phyloP scores from a whole-genome alignment of 2,888 invertebrate genomes.

The Zaprionus obscuricornis region DNA sequence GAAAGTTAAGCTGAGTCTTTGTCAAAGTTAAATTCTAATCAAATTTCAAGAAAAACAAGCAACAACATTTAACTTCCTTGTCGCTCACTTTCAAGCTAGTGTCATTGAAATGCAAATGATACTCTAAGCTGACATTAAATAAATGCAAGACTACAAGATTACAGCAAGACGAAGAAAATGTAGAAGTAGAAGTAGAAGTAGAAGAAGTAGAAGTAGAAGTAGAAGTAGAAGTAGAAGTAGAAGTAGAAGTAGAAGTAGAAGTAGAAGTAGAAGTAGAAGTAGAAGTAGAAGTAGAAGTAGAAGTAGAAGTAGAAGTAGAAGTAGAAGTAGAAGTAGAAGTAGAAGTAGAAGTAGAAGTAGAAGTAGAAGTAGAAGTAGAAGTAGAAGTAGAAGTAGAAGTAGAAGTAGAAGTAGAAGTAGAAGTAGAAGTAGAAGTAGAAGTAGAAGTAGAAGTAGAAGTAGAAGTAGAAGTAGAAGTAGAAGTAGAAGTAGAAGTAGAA shows the following conservation, averaged over 20 bases:
- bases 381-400: slow-evolving; percentile 1
- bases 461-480: slow-evolving; percentile 5
- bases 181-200: background rate
- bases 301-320: background rate
- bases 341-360: background rate
- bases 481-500: background rate
- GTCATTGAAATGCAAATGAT: slow-evolving; percentile 36
- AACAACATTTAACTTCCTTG: no score
- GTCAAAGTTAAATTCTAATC: slow-evolving; percentile 4
- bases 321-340: slow-evolving; percentile 4
- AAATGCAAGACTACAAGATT: slow-evolving; percentile 22
- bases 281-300: slow-evolving; percentile 5
- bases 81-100: slow-evolving; percentile 29
- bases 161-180: background rate
- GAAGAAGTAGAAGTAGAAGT: background rate
- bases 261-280: no score
- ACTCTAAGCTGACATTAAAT: slow-evolving; percentile 35
- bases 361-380: slow-evolving; percentile 1
- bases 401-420: background rate
- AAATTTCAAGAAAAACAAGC: no score
- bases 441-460: no score
- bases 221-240: background rate
- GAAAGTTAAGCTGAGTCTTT: no score
- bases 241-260: slow-evolving; percentile 7
- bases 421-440: slow-evolving; percentile 7